Evolutionary conservation across 2,797 vertebrate genomes (phyloP), one percentile per base, ranked within the genome.

Genomic region (Parotocinclus haroldoi): DNA sequence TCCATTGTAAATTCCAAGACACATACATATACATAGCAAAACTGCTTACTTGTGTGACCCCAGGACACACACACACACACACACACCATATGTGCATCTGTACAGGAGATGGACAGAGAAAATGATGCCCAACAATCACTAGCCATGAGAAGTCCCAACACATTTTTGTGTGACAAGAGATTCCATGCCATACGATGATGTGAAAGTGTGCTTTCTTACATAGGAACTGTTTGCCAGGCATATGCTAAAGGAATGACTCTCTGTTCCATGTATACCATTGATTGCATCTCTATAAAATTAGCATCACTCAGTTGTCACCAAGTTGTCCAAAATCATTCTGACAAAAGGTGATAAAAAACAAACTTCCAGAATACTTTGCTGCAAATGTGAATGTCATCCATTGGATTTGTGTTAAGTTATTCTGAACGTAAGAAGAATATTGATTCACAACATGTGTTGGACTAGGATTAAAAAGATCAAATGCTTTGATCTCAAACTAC

Each of bases 211-310:
- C 68, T 60, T 75, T 62, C 58, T 27, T 27, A 27, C 5, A 27
- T 2, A 65, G 61, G 46, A 7, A 49, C 38, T n/a, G 52, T 61
- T 71, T 39, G 65, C 59, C 63, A 58, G 59, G 49, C 39, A 58
- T 51, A 59, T 8, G 10, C 67, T 61, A 42, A 19, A 53, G 64
- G 46, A 63, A 71, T 60, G 45, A 68, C 42, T 71, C 69, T 66
- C 5, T 27, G 27, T 71, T 73, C 71, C 74, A 75, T 76, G 76
- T 74, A 75, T 76, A 57, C 66, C 71, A 75, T 73, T 39, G 73
- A 79, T 76, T 71, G 59, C 58, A 38, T 50, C 66, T 59, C 53
- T 67, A 69, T 54, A 73, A 64, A 79, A 73, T 75, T 76, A 73
- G 72, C 65, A 72, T 72, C 13, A 38, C 67, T 74, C 48, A 72